Evolutionary conservation across 2,888 invertebrate species (phyloP).

Genomic region (Pyrgus malvae): DNA sequence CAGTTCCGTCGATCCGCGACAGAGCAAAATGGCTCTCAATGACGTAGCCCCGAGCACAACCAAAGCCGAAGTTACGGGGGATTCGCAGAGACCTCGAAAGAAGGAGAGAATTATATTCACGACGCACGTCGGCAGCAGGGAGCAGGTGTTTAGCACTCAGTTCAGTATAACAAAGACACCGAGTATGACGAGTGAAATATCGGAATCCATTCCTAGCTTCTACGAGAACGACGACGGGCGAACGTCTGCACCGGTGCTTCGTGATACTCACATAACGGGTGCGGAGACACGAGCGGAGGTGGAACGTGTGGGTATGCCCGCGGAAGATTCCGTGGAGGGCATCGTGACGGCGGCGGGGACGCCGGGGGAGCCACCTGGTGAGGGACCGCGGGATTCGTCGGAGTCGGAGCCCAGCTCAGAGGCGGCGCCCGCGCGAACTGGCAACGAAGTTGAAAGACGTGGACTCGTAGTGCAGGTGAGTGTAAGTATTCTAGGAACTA

Average conservation of each 20-base stretch:
- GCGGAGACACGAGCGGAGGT: conserved; percentile 18
- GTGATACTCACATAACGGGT: conserved; percentile 30
- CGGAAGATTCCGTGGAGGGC: conserved; percentile 38
- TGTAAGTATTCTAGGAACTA: background rate
- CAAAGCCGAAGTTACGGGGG: background rate
- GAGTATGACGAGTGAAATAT: conserved; percentile 83
- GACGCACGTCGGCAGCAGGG: conserved; percentile 85
- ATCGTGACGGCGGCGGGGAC: conserved; percentile 36
- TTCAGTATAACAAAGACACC: conserved; percentile 85
- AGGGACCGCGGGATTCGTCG: conserved; percentile 76
- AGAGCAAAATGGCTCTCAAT: background rate
- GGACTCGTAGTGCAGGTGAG: conserved; percentile 85
- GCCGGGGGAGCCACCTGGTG: conserved; percentile 39
- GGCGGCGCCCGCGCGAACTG: conserved; percentile 54
- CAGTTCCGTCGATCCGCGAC: conserved; percentile 9
- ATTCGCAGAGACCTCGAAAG: conserved; percentile 40
- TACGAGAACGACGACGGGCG: conserved; percentile 84
- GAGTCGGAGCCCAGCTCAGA: conserved; percentile 89
- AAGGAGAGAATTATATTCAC: conserved; percentile 83
- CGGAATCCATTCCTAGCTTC: conserved; percentile 69
- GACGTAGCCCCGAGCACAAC: background rate
- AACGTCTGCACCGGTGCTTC: conserved; percentile 30
- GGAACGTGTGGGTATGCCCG: conserved; percentile 35
- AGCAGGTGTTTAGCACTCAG: conserved; percentile 86
- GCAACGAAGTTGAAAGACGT: conserved; percentile 85